phyloP scores from a whole-genome alignment of 1,140 invertebrate species.

The Oryzaephilus surinamensis region DNA sequence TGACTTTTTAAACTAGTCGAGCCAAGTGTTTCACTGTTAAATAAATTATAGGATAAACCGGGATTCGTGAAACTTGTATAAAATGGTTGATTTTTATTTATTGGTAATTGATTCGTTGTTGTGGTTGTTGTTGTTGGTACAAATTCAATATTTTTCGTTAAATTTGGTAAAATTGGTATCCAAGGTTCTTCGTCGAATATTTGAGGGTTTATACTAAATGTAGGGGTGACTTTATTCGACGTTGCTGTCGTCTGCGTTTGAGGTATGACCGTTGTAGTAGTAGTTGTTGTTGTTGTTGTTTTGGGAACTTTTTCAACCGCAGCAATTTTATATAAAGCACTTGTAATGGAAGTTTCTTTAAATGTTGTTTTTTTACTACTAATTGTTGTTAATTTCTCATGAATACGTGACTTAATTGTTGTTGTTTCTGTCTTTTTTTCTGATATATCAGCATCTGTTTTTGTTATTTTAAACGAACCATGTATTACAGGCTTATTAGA shows the following conservation, averaged over 20 bases:
- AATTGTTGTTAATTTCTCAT: constrained; percentile 31
- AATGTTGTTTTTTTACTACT: constrained; percentile 36
- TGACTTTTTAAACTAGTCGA: constrained; percentile 44
- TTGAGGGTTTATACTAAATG: constrained; percentile 21
- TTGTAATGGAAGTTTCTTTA: constrained; percentile 34
- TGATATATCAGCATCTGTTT: constrained; percentile 49
- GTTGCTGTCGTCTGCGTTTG: constrained; percentile 15
- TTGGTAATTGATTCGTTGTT: background rate
- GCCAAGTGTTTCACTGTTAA: constrained; percentile 42
- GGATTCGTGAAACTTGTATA: constrained; percentile 58
- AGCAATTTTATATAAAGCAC: constrained; percentile 38
- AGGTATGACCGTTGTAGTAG: constrained; percentile 26
- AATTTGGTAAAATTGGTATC: constrained; percentile 40
- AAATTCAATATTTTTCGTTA: constrained; percentile 28
- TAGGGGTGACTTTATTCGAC: constrained; percentile 25
- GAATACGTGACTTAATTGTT: constrained; percentile 36
- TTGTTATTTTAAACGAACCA: constrained; percentile 50
- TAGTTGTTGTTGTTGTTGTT: constrained; percentile 25
- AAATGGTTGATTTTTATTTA: constrained; percentile 36
- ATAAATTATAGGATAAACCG: constrained; percentile 40
- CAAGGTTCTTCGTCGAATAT: constrained; percentile 42
- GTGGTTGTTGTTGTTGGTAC: constrained; percentile 3
- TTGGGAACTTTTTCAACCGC: constrained; percentile 34
- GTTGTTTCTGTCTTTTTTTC: constrained; percentile 39
- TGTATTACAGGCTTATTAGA: constrained; percentile 38